Conservation (phyloP, 2,113 vertebrate genomes). For the Peromyscus maniculatus region DNA sequence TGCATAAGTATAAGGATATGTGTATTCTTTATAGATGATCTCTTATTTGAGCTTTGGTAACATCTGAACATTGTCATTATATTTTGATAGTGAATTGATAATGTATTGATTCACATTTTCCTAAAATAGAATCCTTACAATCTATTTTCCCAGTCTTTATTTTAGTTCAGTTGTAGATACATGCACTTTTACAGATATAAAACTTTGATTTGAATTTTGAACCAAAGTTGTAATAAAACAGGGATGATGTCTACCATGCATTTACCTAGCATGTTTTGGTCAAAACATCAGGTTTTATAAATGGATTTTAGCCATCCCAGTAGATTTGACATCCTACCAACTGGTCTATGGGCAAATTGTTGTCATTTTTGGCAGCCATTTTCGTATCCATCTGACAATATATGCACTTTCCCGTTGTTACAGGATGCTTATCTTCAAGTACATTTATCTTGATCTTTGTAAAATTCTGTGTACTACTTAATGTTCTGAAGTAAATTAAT, state of each 20-base stretch:
- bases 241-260: background rate
- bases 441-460: background rate
- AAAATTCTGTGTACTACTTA: background rate
- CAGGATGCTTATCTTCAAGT: background rate
- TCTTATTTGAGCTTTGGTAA: background rate
- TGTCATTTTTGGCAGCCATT: background rate
- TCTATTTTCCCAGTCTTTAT: background rate
- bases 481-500: background rate
- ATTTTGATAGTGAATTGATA: background rate
- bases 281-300: background rate
- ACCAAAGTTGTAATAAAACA: background rate
- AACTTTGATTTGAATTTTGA: background rate
- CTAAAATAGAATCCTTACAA: background rate
- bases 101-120: background rate
- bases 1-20: too few species aligned
- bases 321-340: background rate
- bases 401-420: background rate
- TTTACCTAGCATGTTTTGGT: background rate
- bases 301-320: background rate
- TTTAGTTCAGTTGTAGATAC: background rate
- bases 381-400: background rate
- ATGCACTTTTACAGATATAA: background rate
- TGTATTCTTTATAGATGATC: background rate
- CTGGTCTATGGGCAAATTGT: background rate
- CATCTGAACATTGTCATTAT: background rate